Conservation (phyloP, 1,140 invertebrate genomes). For the Formica exsecta region DNA sequence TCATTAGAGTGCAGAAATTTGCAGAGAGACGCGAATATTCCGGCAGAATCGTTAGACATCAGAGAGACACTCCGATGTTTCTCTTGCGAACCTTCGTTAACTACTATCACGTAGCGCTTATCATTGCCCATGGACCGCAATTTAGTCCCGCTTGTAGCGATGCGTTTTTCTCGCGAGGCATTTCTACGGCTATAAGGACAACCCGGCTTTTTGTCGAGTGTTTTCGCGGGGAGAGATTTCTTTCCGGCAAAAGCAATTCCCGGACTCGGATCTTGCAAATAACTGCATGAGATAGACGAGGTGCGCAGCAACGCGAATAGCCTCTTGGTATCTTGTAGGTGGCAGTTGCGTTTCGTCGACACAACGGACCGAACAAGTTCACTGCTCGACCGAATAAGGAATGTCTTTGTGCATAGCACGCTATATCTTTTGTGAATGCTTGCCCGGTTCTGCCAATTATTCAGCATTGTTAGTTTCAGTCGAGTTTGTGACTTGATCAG, state of each 20-base stretch:
- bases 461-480: conserved; percentile 14
- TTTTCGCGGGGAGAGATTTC: conserved; percentile 20
- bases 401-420: conserved; percentile 36
- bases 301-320: conserved; percentile 30
- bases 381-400: conserved; percentile 32
- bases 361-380: conserved; percentile 45
- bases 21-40: conserved; percentile 39
- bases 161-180: conserved; percentile 2
- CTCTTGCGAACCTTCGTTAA: conserved; percentile 35
- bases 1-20: conserved; percentile 51
- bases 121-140: conserved; percentile 26
- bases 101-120: conserved; percentile 32
- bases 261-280: conserved; percentile 1
- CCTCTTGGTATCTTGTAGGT: conserved; percentile 45
- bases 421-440: conserved; percentile 1
- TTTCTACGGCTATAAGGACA: not conserved
- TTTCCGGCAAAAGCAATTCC: conserved; percentile 36
- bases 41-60: conserved; percentile 42
- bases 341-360: conserved; percentile 37
- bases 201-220: conserved; percentile 15
- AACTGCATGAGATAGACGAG: conserved; percentile 30
- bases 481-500: conserved; percentile 13
- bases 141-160: conserved; percentile 6
- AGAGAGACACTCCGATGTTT: not conserved
- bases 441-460: conserved; percentile 33